A percentile compares a stretch with the other conserved stretches of the same genome.
Evolutionary conservation across 2,888 invertebrate species (phyloP).

Genomic region (Elegia similella): DNA sequence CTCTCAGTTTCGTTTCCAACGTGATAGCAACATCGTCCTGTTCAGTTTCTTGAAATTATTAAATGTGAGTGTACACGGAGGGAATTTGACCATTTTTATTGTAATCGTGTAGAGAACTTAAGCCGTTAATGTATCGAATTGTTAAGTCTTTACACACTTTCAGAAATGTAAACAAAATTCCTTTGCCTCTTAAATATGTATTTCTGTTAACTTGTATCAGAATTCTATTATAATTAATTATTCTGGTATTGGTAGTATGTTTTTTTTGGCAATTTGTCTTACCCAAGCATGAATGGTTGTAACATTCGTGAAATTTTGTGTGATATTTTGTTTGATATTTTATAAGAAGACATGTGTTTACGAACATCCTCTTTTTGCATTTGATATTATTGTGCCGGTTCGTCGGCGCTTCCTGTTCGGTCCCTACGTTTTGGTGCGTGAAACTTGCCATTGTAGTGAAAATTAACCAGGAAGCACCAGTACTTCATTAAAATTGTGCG

Average conservation of each 20-base stretch:
- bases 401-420: constrained; percentile 13
- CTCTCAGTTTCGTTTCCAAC: constrained; percentile 53
- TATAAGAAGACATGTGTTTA: neutral
- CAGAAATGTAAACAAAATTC: no score
- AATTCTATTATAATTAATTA: no score
- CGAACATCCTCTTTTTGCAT: constrained; percentile 2
- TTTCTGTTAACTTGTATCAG: no score
- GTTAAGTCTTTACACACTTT: no score
- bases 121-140: no score
- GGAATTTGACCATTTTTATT: no score
- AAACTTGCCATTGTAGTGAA: constrained; percentile 17
- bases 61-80: constrained; percentile 12
- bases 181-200: no score
- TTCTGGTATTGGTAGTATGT: no score
- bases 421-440: constrained; percentile 18
- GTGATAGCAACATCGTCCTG: constrained; percentile 25
- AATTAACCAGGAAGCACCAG: constrained; percentile 5
- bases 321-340: neutral
- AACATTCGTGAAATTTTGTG: no score
- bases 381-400: constrained; percentile 1
- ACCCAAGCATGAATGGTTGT: no score
- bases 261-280: no score
- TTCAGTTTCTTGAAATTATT: constrained; percentile 25
- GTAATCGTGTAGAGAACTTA: no score
- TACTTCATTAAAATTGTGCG: constrained; percentile 3